Conservation (phyloP, 2,113 vertebrate species). For the Vulpes vulpes region DNA sequence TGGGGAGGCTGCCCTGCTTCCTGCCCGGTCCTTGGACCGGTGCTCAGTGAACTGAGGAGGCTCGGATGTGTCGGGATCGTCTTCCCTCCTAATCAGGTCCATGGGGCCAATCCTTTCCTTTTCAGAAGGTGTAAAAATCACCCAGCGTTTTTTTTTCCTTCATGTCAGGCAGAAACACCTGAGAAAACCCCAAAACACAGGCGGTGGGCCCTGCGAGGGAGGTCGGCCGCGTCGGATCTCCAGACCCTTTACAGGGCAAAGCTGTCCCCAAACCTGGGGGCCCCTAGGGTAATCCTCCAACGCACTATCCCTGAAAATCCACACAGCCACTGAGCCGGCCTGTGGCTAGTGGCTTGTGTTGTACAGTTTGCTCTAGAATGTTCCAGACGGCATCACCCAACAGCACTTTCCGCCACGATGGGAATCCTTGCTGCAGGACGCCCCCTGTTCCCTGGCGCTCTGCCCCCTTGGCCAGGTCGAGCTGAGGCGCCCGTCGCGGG, state of each 20-base stretch:
- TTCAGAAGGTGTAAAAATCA: neutral
- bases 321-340: neutral
- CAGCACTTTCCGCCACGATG: neutral
- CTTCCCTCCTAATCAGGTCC: neutral
- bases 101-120: neutral
- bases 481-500: neutral
- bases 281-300: neutral
- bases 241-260: neutral
- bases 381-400: neutral
- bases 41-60: neutral
- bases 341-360: neutral
- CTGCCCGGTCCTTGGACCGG: neutral
- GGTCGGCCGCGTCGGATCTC: too few relatives aligned
- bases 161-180: neutral
- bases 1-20: neutral
- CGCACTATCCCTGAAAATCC: neutral
- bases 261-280: neutral
- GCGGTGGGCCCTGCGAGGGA: too few relatives aligned
- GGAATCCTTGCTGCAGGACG: neutral
- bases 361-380: neutral
- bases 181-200: too few relatives aligned
- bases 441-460: neutral
- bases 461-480: too few relatives aligned
- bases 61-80: fast-evolving
- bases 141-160: neutral